These are phyloP conservation scores for Scalopus aquaticus DNA, from an alignment of 2,113 vertebrate genomes.

Conservation along the genomic window DNA sequence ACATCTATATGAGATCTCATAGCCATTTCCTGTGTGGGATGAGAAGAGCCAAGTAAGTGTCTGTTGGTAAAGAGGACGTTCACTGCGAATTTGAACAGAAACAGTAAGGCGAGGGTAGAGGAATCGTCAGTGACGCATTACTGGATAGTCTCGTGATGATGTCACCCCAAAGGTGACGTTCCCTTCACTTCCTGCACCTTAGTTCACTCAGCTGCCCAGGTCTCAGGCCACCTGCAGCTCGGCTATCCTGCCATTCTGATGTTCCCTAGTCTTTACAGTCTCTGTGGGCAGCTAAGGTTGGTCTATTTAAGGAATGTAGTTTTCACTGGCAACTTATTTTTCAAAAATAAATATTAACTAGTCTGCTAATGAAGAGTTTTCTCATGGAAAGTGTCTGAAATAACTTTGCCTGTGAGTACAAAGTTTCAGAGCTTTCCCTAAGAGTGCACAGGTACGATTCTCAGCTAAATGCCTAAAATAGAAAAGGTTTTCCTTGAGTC, in stretches of 20 bases:
- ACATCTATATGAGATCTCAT: background rate
- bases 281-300: background rate
- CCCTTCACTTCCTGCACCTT: background rate
- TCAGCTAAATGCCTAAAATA: background rate
- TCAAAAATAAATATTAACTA: background rate
- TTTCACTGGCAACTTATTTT: conserved; percentile 38
- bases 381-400: conserved; percentile 25
- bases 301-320: background rate
- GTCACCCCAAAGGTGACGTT: too few species aligned
- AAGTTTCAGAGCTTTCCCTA: conserved; percentile 19
- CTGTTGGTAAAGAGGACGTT: background rate
- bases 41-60: background rate
- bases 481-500: background rate
- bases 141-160: background rate
- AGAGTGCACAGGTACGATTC: background rate
- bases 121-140: background rate
- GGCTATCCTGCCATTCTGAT: background rate
- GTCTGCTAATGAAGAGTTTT: background rate
- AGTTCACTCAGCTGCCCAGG: background rate
- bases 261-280: background rate
- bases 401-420: background rate
- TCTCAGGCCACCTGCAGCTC: background rate
- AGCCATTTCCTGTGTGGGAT: background rate
- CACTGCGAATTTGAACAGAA: background rate
- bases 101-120: background rate